Evolutionary conservation across 2,888 invertebrate species (phyloP), one percentile per base, ranked within the genome.

Genomic region (Hirtodrosophila trivittata): DNA sequence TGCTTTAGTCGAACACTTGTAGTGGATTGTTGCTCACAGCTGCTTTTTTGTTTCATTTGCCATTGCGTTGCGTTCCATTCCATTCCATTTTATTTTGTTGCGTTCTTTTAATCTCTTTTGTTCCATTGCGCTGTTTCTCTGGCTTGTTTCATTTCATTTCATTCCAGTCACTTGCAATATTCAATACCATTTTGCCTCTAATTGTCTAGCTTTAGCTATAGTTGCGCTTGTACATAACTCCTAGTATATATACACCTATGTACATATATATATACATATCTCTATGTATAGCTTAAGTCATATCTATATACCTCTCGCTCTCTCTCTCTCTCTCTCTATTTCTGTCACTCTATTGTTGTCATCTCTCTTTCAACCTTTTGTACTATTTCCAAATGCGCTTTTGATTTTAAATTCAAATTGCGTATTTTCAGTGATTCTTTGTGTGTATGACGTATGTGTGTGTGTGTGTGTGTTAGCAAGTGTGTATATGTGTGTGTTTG

Each of bases 151-250:
- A 13, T 38, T 45, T 10, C 13, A 26, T 13, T 49, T 62, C 55
- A 58, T 64, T 68, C 45, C 49, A 69, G 46, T 46, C 56, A 38
- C 33, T 25, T 47, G 67, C 58, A 21, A 26, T 25, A 16, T 10
- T 35, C 14, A 10, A 30, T 35, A 9, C 25, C 46, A 33, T 46
- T 59, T 43, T 62, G 56, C 33, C 46, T 64, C 16, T 56, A 16
- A 52, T 42, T 62, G 42, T 68, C 14, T 65, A 57, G 56, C 39
- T 66, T 50, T 75, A 68, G 56, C 57, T 51, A 42, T 73, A 54
- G 47, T 42, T 66, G 41, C 42, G 26, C 35, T 8, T 45, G 16
- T 10, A 32, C 12, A 26, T 35, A 7, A 18, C n/a, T 32, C 25
- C 14, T 10, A 47, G 14, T 13, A 21, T 47, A 32, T 26, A 13